Evolutionary conservation across 1,140 invertebrate genomes (phyloP), one percentile per base, ranked within the genome.

Genomic region (Argopecten irradians): DNA sequence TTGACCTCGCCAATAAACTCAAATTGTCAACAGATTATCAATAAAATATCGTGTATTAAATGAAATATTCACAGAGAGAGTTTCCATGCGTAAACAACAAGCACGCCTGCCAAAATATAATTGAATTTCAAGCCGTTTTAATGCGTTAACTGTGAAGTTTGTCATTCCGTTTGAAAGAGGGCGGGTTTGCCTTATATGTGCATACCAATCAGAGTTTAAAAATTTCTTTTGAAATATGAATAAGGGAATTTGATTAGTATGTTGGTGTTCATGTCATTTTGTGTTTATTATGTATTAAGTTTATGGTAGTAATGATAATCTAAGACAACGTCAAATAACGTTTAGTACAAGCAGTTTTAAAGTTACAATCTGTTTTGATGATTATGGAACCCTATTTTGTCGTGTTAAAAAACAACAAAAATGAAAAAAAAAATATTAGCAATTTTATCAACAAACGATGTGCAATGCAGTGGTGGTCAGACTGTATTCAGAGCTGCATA

Each of bases 21-120:
- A 71, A 71, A 71, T n/a, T 71, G 55, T 71, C 55, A 71, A 71
- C 55, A 71, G n/a, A 28, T 71, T 71, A 71, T 28, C 55, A 71
- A 71, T 71, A 71, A 71, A 71, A 71, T 71, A 28, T 28, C 55
- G n/a, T n/a, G n/a, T 71, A 55, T 71, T 28, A n/a, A 71, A 28
- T 28, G n/a, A 28, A 71, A 28, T n/a, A n/a, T 71, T n/a, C 55
- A 71, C 2, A 22, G 55, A 22, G 28, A 1, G 55, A 71, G 55
- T 71, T 71, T 5, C 11, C 55, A 71, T 71, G 55, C n/a, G n/a
- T 71, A 28, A n/a, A 71, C 0, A 71, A 71, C 28, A 71, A n/a
- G 22, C 55, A 71, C 28, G 55, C 28, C n/a, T 71, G 55, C 55
- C 55, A 71, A 71, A 71, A 28, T 55, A 19, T 46, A 11, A 71